Conservation (phyloP, 2,888 invertebrate species). For the Amblyjoppa proteus region DNA sequence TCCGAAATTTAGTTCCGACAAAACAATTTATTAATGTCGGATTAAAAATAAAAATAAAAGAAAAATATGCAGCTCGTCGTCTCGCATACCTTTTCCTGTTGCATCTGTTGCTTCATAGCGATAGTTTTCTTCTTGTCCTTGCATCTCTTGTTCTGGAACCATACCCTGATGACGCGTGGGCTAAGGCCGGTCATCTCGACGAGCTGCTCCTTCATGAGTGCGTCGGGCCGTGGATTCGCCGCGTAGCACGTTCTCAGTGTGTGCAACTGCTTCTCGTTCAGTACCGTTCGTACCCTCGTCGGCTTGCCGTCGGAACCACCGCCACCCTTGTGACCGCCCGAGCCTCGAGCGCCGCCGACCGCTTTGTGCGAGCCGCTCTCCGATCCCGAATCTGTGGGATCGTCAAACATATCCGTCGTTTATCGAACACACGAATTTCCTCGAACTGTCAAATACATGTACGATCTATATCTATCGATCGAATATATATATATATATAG, state of each 20-base stretch:
- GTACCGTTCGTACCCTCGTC: constrained; percentile 98
- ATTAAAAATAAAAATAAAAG: background rate
- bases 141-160: constrained; percentile 99
- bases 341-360: constrained; percentile 86
- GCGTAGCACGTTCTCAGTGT: constrained; percentile 99
- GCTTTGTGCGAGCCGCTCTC: constrained; percentile 96
- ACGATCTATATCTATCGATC: background rate
- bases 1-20: too few species aligned
- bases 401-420: constrained; percentile 19
- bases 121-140: constrained; percentile 99
- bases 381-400: constrained; percentile 93
- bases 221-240: constrained; percentile 99
- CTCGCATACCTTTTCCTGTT: constrained; percentile 95
- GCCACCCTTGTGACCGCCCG: constrained; percentile 86
- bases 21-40: too few species aligned
- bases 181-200: constrained; percentile 99
- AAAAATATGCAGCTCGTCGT: constrained; percentile 40
- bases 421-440: background rate
- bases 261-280: constrained; percentile 99
- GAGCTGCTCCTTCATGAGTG: constrained; percentile 99
- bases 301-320: constrained; percentile 95
- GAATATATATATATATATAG: background rate
- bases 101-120: constrained; percentile 98
- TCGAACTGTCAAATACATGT: background rate
- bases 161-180: constrained; percentile 98